Evolutionary conservation across 2,888 invertebrate genomes (phyloP).

Genomic region (Biston betularia): DNA sequence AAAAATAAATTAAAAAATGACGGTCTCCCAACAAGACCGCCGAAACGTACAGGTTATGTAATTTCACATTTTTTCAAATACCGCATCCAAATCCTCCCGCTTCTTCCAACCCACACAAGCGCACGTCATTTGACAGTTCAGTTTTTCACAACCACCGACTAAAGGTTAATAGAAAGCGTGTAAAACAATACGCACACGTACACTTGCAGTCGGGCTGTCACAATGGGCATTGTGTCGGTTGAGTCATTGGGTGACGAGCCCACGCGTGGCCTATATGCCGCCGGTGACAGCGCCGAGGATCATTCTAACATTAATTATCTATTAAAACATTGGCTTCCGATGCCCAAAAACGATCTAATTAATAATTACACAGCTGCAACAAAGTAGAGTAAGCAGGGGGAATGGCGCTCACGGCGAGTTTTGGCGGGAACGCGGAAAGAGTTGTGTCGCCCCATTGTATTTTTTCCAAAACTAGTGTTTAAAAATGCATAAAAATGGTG

Average conservation of each 20-base stretch:
- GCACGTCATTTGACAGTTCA: slow-evolving; percentile 36
- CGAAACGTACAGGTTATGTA: neutral
- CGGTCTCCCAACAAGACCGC: no score
- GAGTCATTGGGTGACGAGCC: slow-evolving; percentile 27
- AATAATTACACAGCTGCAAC: no score
- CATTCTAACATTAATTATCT: neutral
- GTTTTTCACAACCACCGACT: slow-evolving; percentile 43
- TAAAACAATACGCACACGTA: slow-evolving; percentile 46
- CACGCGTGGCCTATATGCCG: slow-evolving; percentile 26
- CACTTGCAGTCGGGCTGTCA: slow-evolving; percentile 32
- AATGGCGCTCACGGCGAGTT: no score
- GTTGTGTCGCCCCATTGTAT: no score
- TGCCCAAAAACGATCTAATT: no score
- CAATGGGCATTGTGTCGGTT: slow-evolving; percentile 35
- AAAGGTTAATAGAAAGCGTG: slow-evolving; percentile 51
- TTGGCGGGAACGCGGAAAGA: no score
- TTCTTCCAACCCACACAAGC: slow-evolving; percentile 24
- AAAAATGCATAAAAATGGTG: no score
- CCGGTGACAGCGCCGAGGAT: slow-evolving; percentile 6
- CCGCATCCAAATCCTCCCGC: slow-evolving; percentile 18
- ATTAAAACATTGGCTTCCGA: neutral
- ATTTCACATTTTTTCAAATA: neutral
- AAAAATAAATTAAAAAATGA: no score
- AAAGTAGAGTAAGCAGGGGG: no score
- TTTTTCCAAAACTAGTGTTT: no score